Conservation (phyloP, 1,140 invertebrate species). For the Ruditapes philippinarum region DNA sequence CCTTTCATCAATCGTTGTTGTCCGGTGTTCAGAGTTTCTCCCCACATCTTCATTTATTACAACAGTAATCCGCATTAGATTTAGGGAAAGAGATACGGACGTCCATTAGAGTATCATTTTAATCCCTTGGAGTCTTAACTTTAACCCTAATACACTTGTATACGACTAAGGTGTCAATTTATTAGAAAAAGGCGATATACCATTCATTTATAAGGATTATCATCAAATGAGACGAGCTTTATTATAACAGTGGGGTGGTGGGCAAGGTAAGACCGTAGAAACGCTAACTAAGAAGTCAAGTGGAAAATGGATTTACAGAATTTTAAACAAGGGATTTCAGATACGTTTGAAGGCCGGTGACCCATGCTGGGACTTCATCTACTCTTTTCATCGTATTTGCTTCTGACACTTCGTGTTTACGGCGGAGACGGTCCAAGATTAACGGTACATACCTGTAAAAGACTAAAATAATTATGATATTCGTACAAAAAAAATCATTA, state of each 20-base stretch:
- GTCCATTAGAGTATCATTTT: background rate
- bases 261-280: background rate
- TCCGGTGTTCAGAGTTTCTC: background rate
- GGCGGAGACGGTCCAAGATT: too few relatives aligned
- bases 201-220: constrained; percentile 15
- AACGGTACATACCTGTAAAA: too few relatives aligned
- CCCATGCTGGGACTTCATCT: background rate
- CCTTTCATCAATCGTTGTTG: background rate
- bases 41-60: constrained; percentile 7
- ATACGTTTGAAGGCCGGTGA: background rate
- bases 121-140: background rate
- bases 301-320: constrained; percentile 5
- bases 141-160: constrained; percentile 13
- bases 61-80: background rate
- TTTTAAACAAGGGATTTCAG: background rate
- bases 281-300: background rate
- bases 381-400: too few relatives aligned
- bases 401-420: too few relatives aligned
- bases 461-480: too few relatives aligned
- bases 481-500: too few relatives aligned
- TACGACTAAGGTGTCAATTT: constrained; percentile 25
- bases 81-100: background rate
- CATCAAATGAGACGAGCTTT: constrained; percentile 29
- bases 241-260: constrained; percentile 26
- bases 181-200: constrained; percentile 38